Evolutionary conservation across 1,140 invertebrate species (phyloP).

Genomic region (Odontomachus brunneus): DNA sequence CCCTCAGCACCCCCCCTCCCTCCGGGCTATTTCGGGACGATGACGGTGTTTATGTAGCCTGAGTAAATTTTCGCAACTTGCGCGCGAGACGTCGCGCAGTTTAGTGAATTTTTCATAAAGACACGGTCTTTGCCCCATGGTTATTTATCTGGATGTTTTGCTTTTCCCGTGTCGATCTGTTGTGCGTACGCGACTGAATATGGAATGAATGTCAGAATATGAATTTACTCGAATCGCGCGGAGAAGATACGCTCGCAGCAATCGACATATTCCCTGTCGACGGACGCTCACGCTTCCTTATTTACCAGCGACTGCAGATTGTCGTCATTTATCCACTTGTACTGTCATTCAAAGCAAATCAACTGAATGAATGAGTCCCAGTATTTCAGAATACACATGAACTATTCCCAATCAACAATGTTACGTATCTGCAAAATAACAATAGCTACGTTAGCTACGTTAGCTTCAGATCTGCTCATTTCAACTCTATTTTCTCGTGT

Average conservation of each 20-base stretch:
- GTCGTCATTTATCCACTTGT: constrained; percentile 59
- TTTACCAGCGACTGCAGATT: constrained; percentile 25
- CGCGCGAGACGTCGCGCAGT: too few species aligned
- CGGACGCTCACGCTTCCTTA: constrained; percentile 33
- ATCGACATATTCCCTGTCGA: constrained; percentile 19
- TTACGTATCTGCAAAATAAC: neutral
- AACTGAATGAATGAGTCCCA: constrained; percentile 35
- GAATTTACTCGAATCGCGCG: neutral
- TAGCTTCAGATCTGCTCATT: neutral
- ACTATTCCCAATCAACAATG: neutral
- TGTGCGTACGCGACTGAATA: neutral
- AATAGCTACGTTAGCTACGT: neutral
- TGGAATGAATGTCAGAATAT: constrained; percentile 5
- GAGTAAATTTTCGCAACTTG: too few species aligned
- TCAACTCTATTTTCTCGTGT: neutral
- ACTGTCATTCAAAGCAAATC: constrained; percentile 56
- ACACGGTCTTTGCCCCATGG: too few species aligned
- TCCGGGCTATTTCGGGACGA: too few species aligned
- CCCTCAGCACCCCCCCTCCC: too few species aligned
- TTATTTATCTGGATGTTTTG: neutral
- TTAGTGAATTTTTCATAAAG: too few species aligned
- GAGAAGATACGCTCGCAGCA: neutral
- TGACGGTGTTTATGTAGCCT: too few species aligned
- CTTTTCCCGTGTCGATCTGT: neutral
- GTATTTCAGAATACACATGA: constrained; percentile 37